A percentile compares a stretch with the other conserved stretches of the same genome.
Conservation (phyloP, 2,113 vertebrate species). For the Nestor notabilis region DNA sequence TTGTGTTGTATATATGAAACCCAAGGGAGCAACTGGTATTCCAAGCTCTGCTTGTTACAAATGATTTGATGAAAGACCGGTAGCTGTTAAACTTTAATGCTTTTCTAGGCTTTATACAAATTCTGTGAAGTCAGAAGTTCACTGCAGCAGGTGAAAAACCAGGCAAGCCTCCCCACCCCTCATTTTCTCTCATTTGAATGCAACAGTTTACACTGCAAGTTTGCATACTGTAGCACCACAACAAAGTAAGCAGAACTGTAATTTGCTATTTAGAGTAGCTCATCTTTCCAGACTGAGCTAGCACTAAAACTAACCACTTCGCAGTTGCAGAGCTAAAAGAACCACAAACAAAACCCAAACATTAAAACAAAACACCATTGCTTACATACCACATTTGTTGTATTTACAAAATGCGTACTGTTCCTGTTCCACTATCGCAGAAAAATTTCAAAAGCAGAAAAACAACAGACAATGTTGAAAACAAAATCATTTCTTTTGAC, state of each 20-base stretch:
- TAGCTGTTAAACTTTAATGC: constrained; percentile 45
- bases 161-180: not conserved
- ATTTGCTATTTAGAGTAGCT: not conserved
- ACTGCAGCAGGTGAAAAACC: constrained; percentile 63
- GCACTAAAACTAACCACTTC: not conserved
- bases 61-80: constrained; percentile 15
- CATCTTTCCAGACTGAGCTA: not conserved
- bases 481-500: constrained; percentile 12
- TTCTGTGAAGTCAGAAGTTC: constrained; percentile 52
- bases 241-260: not conserved
- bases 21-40: constrained; percentile 29
- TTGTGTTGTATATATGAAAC: constrained; percentile 38
- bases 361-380: not conserved
- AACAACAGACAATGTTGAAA: not conserved
- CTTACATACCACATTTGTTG: not conserved
- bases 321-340: not conserved
- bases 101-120: constrained; percentile 27
- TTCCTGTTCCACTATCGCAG: not conserved
- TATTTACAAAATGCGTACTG: not conserved
- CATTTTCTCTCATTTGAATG: constrained; percentile 42
- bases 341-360: not conserved
- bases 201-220: constrained; percentile 24
- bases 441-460: not conserved
- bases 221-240: not conserved
- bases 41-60: constrained; percentile 27